Base-by-base conservation (phyloP, 2,113 vertebrate genomes). In the Rynchops niger region DNA sequence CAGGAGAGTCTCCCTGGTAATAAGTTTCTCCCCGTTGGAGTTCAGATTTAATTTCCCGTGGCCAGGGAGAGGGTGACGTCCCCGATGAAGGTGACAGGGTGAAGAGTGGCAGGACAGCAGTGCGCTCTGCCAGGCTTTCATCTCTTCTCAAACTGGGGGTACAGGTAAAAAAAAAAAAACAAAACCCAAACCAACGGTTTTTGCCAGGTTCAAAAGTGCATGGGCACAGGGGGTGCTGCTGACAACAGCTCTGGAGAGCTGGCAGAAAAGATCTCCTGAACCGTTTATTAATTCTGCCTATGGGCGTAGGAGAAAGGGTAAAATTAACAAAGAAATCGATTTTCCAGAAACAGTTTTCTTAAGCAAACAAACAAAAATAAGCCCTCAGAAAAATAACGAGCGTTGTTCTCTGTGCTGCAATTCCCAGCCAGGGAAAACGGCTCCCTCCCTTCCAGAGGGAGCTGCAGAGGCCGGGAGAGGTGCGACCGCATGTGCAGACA, bases 401-500 rank as follows among this genome's bases (percentile, higher is more conserved):
- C 13, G 0, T 45, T 5, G 30, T 25, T 20, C 40, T 23, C 27
- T 2, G 5, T 6, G 59, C 55, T 36, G 63, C 9, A 38, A 6
- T 29, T 74, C 49, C 61, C 43, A 4, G 20, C 32, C 6, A 14
- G 32, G 47, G n/a, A 26, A 56, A 56, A 7, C 9, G 19, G 6
- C 20, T 52, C 53, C 34, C 22, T 55, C 19, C 40, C 52, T 32
- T 43, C 34, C 50, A 2, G 61, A 40, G 30, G 71, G 62, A 77
- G 36, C 66, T 40, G 66, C 2, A 10, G 77, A 22, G 27, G 2
- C 23, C 36, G 2, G 18, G 50, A 50, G 62, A 27, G 9, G 25
- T 17, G 6, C 0, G 13, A 4, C 61, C 5, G 52, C 11, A 0
- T 4, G 32, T 5, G 26, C 34, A 23, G 43, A 4, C 1, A n/a